Evolutionary conservation across 2,888 invertebrate species (phyloP), one percentile per base, ranked within the genome.

Genomic region (Elaeidobius kamerunicus): DNA sequence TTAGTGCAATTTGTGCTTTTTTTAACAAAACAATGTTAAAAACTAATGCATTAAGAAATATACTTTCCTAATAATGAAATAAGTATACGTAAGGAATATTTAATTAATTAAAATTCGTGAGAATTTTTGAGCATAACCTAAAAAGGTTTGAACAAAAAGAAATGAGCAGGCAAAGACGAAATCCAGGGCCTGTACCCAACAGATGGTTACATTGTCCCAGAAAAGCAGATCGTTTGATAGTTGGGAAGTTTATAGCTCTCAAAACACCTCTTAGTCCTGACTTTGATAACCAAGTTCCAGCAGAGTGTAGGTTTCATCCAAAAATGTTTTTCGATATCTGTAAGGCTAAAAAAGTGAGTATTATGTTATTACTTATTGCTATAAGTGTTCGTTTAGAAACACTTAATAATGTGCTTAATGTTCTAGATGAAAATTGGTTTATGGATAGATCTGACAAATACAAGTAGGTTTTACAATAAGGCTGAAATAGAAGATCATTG

Each of bases 371-470:
- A n/a, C n/a, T n/a, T n/a, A n/a, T n/a, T n/a, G n/a, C n/a, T n/a
- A n/a, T n/a, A n/a, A n/a, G n/a, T n/a, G n/a, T n/a, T n/a, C n/a
- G n/a, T n/a, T n/a, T n/a, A n/a, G n/a, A n/a, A n/a, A n/a, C n/a
- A n/a, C n/a, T n/a, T n/a, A n/a, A n/a, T n/a, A n/a, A n/a, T n/a
- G n/a, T n/a, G 23, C 9, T 23, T 23, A 6, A 23, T 16, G 17
- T 40, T 52, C 14, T 40, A 92, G 91, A 75, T 86, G 14, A 91
- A 89, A 68, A 73, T 99, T 52, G 98, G 98, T 1, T 72, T 99
- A 17, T 94, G 98, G 92, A 86, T 99, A 57, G 98, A 99, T 73
- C 77, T 99, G 59, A 98, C 99, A 1, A 95, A 97, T 68, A 98
- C 99, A 0, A 83, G 78, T 56, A 80, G 98, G 52, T 99, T 96